A percentile compares a stretch with the other conserved stretches of the same genome.
These are phyloP conservation scores for Phlogophora meticulosa DNA, from an alignment of 2,888 invertebrate genomes.

Conservation along the genomic window DNA sequence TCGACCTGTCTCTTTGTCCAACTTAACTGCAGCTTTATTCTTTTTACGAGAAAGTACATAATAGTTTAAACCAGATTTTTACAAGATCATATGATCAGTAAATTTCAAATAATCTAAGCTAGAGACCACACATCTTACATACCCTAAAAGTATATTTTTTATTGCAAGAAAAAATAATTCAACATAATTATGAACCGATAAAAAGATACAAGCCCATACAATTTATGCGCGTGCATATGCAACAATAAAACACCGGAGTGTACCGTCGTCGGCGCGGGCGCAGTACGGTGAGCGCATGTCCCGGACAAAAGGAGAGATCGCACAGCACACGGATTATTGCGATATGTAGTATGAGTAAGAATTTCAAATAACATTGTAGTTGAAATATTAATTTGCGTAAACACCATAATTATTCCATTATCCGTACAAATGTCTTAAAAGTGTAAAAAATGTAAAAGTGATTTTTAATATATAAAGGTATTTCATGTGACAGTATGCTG, in stretches of 20 bases:
- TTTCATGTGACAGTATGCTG: too few relatives aligned
- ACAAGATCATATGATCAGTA: too few relatives aligned
- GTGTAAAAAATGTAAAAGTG: too few relatives aligned
- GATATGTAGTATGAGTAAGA: slow-evolving; percentile 61
- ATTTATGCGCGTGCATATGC: slow-evolving; percentile 72
- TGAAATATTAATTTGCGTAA: too few relatives aligned
- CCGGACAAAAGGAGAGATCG: slow-evolving; percentile 78
- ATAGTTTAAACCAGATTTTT: too few relatives aligned
- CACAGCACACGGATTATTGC: slow-evolving; percentile 70
- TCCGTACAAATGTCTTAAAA: too few relatives aligned
- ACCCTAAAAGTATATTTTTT: not conserved
- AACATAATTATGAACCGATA: slow-evolving; percentile 55
- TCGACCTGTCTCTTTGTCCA: too few relatives aligned
- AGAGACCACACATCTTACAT: slow-evolving; percentile 5
- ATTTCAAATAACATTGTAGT: slow-evolving; percentile 38
- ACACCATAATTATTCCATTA: too few relatives aligned
- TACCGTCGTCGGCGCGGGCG: slow-evolving; percentile 69
- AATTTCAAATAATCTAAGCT: too few relatives aligned
- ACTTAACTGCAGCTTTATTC: too few relatives aligned
- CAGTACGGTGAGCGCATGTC: slow-evolving; percentile 75
- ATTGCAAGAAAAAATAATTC: slow-evolving; percentile 12
- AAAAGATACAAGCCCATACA: slow-evolving; percentile 45
- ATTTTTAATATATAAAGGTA: too few relatives aligned
- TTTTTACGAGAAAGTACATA: too few relatives aligned
- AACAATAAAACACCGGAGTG: slow-evolving; percentile 76